Evolutionary conservation across 2,888 invertebrate genomes (phyloP).

Genomic region (Cosmorhoe ocellata): DNA sequence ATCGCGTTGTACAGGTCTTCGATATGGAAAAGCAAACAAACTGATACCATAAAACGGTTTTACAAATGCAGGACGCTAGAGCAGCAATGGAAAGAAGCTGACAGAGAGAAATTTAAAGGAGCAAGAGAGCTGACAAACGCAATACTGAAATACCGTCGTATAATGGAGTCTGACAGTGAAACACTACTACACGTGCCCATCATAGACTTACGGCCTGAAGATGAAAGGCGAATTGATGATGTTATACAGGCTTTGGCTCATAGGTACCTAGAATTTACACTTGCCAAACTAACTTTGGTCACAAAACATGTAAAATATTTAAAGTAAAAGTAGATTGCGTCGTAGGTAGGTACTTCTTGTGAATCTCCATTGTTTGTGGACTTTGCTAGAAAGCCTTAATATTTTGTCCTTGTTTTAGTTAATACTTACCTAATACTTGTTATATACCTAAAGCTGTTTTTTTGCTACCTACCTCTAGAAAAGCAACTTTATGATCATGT

Average conservation of each 20-base stretch:
- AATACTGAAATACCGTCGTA: slow-evolving; percentile 58
- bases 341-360: too few relatives aligned
- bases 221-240: slow-evolving; percentile 54
- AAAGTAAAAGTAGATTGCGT: too few relatives aligned
- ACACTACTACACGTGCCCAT: slow-evolving; percentile 56
- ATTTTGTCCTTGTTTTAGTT: too few relatives aligned
- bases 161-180: slow-evolving; percentile 56
- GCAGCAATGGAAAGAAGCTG: slow-evolving; percentile 59
- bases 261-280: slow-evolving; percentile 39
- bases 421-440: too few relatives aligned
- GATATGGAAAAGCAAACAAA: too few relatives aligned
- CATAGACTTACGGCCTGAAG: slow-evolving; percentile 50
- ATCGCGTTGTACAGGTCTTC: too few relatives aligned
- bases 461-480: too few relatives aligned
- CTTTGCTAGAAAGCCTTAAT: too few relatives aligned
- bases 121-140: slow-evolving; percentile 61
- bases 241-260: slow-evolving; percentile 59
- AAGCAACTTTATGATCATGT: too few relatives aligned
- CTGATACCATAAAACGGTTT: background rate
- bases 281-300: background rate
- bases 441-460: too few relatives aligned
- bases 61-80: slow-evolving; percentile 56
- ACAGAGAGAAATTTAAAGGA: slow-evolving; percentile 54
- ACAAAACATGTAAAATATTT: too few relatives aligned
- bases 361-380: too few relatives aligned